Evolutionary conservation across 2,888 invertebrate species (phyloP).

Genomic region (Lasioglossum morio): DNA sequence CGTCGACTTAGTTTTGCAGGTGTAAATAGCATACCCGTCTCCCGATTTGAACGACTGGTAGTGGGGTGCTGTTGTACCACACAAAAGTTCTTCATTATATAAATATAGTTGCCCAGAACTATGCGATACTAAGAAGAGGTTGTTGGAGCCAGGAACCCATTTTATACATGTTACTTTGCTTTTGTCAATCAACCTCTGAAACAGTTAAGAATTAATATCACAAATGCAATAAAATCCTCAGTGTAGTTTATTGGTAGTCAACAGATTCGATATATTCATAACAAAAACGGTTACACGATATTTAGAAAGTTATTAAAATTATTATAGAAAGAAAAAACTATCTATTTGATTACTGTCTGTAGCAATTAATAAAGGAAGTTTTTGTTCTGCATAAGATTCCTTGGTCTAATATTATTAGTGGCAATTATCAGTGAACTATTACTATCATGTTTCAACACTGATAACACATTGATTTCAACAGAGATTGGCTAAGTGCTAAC

Average conservation of each 20-base stretch:
- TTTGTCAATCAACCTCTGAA: constrained; percentile 96
- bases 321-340: neutral
- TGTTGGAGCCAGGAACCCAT: constrained; percentile 98
- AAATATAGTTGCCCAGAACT: constrained; percentile 98
- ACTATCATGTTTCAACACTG: constrained; percentile 69
- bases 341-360: neutral
- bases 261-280: neutral
- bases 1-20: constrained; percentile 98
- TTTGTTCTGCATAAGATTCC: neutral
- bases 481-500: constrained; percentile 58
- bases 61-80: constrained; percentile 95
- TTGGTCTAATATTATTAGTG: neutral
- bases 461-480: constrained; percentile 66
- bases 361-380: neutral
- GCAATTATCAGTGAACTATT: constrained; percentile 45
- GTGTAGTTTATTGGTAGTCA: neutral
- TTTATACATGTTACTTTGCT: constrained; percentile 97
- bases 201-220: constrained; percentile 66
- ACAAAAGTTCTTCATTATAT: constrained; percentile 97
- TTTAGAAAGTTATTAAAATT: neutral
- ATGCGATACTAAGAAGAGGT: constrained; percentile 97
- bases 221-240: neutral
- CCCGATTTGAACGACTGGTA: constrained; percentile 98
- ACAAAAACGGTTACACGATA: neutral
- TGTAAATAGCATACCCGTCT: constrained; percentile 96